Percentiles rank a stretch among this genome's conserved stretches.
Evolutionary conservation across 1,140 invertebrate species (phyloP).

Genomic region (Heliothis virescens): DNA sequence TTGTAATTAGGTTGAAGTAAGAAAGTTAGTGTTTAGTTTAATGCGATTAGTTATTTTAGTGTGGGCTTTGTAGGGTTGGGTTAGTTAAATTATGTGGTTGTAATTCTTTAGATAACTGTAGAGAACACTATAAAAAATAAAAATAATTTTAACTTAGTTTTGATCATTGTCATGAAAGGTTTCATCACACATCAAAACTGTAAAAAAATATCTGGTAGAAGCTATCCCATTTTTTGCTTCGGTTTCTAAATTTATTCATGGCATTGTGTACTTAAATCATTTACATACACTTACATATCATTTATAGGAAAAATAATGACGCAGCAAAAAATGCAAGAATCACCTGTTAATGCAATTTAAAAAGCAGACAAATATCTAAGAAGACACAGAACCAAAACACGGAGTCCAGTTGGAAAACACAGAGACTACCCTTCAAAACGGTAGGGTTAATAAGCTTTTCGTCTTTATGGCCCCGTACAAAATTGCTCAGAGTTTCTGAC

Average conservation of each 20-base stretch:
- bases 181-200: no score
- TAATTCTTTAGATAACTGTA: not conserved
- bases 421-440: conserved; percentile 43
- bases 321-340: no score
- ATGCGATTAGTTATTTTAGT: conserved; percentile 31
- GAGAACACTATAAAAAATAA: no score
- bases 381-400: conserved; percentile 10
- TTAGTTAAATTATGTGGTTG: not conserved
- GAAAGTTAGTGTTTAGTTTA: conserved; percentile 31
- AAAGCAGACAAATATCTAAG: not conserved
- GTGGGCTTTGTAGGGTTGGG: not conserved
- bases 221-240: no score
- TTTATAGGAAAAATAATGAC: no score
- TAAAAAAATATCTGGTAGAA: no score
- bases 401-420: conserved; percentile 54
- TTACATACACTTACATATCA: no score
- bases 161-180: no score
- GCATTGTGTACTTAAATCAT: no score
- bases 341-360: not conserved
- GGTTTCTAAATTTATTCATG: no score
- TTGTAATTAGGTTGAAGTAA: conserved; percentile 26
- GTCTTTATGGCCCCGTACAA: conserved; percentile 60
- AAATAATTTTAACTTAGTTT: no score
- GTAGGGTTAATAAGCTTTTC: conserved; percentile 58
- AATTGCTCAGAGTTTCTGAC: conserved; percentile 61